Evolutionary conservation across 2,113 vertebrate species (phyloP), one percentile per base, ranked within the genome.

Genomic region (Rhabdomys dilectus): DNA sequence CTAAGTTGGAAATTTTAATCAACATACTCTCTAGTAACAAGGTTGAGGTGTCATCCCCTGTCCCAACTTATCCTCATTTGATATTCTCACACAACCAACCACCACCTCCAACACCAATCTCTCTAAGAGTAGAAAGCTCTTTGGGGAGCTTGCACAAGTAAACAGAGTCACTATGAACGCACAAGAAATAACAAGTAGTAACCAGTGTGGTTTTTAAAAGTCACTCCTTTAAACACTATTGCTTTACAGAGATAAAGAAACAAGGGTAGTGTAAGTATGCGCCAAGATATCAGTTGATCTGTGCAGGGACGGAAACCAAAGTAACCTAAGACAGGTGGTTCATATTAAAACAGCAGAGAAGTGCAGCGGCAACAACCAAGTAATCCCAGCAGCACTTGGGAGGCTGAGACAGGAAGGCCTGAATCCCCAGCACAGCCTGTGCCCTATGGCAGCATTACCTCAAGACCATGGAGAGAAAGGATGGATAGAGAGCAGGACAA

Each of bases 261-360:
- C 7, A 17, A 51, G 22, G 34, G 4, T 26, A 13, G 39, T 13
- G 39, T 34, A 26, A 42, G 26, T 13, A 75, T 75, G 73, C 1
- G 12, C 7, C 4, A 26, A 11, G 0, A 15, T 39, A 16, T 31
- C 26, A 16, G 5, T 48, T 15, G 29, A 0, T 48, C 13, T 31
- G 24, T 8, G 12, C 15, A 48, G 75, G 75, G 29, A 48, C 6
- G 48, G 75, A 48, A 77, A 26, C 10, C 10, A 31, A 31, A 31
- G 26, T 2, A 3, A 77, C 13, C 12, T 77, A 16, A 48, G 42
- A 48, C 42, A 15, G 22, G 42, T 29, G 24, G 22, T 48, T 48
- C 75, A 31, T 34, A 31, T 34, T 78, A 78, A 5, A 48, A 51
- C 45, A 48, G 34, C 26, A 78, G 45, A 51, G 36, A 78, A 78